phyloP scores from a whole-genome alignment of 2,113 vertebrate genomes.

The Ciconia maguari region DNA sequence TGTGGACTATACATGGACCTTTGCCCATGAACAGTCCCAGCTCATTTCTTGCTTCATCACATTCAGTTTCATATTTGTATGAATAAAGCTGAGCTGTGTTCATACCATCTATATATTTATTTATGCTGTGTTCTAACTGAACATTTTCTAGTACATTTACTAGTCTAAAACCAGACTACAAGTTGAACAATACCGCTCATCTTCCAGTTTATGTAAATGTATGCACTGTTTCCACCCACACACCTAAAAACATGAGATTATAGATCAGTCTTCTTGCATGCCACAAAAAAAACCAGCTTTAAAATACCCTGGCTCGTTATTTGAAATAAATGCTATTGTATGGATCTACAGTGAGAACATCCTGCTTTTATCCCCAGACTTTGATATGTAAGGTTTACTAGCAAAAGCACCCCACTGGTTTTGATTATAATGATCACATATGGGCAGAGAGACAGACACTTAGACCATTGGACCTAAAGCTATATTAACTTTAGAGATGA shows the following conservation, averaged over 20 bases:
- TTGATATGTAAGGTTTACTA: not conserved
- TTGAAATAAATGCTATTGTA: not conserved
- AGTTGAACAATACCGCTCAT: not conserved
- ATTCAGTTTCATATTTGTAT: not conserved
- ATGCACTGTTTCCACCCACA: not conserved
- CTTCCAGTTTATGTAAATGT: slow-evolving; percentile 31
- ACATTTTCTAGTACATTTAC: not conserved
- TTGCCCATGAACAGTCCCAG: not conserved
- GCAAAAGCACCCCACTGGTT: not conserved
- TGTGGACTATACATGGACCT: not conserved
- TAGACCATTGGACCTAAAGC: not conserved
- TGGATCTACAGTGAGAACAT: not conserved
- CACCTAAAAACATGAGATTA: not conserved
- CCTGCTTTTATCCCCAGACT: not conserved
- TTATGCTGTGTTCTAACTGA: not conserved
- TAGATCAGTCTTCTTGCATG: not conserved
- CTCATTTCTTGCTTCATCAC: not conserved
- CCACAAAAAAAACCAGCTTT: not conserved
- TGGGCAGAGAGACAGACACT: not conserved
- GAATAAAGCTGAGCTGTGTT: not conserved
- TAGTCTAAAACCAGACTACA: not conserved
- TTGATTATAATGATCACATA: not conserved
- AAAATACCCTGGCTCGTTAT: not conserved
- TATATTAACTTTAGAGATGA: not conserved
- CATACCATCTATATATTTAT: not conserved